Conservation (phyloP, 2,113 vertebrate species). For the Sander lucioperca region DNA sequence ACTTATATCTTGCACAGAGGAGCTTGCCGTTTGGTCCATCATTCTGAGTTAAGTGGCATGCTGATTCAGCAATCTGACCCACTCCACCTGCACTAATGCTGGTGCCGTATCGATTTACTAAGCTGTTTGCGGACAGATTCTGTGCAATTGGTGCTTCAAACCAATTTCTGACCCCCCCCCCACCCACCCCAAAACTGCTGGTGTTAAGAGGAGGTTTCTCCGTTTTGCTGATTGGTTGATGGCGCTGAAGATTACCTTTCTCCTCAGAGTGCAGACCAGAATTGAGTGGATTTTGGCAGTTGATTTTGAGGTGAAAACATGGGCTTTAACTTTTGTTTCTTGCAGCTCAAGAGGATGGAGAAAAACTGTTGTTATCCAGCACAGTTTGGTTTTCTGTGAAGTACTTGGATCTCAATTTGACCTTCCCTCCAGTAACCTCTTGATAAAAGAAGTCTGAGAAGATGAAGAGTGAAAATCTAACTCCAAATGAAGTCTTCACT, state of each 20-base stretch:
- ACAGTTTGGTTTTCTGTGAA: slow-evolving; percentile 27
- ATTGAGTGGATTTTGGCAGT: slow-evolving; percentile 22
- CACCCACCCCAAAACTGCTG: background rate
- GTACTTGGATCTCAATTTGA: slow-evolving; percentile 38
- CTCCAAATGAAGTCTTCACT: slow-evolving; percentile 15
- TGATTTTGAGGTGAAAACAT: slow-evolving; percentile 47
- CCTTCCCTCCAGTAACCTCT: slow-evolving; percentile 29
- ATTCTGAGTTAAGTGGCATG: background rate
- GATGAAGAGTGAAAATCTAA: slow-evolving; percentile 19
- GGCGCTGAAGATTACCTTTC: slow-evolving; percentile 45
- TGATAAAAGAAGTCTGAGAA: slow-evolving; percentile 21
- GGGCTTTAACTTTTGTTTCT: slow-evolving; percentile 41
- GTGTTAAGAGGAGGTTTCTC: slow-evolving; percentile 43
- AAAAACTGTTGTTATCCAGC: slow-evolving; percentile 20
- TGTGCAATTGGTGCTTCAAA: slow-evolving; percentile 51
- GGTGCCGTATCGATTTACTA: slow-evolving; percentile 54
- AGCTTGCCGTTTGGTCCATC: background rate
- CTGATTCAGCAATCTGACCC: slow-evolving; percentile 48
- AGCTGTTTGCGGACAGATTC: slow-evolving; percentile 64
- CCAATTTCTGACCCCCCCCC: slow-evolving; percentile 39
- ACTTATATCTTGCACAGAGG: background rate
- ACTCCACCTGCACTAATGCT: slow-evolving; percentile 45
- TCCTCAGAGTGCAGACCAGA: slow-evolving; percentile 11
- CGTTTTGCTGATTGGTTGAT: slow-evolving; percentile 45
- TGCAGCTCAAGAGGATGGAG: slow-evolving; percentile 19